phyloP scores from a whole-genome alignment of 1,140 invertebrate genomes.

The Charaxes varanes region DNA sequence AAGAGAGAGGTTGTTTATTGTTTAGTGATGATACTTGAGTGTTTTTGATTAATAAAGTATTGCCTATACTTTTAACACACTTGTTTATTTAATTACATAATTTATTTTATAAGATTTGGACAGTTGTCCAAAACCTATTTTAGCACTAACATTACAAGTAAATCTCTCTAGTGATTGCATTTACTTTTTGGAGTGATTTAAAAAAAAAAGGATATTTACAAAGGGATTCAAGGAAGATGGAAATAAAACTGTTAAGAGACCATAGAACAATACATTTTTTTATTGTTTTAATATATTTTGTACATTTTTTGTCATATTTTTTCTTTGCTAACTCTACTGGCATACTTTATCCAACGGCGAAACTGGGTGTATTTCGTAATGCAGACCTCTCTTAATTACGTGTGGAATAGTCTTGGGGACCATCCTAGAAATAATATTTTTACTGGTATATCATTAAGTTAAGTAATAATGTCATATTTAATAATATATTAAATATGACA shows the following conservation, averaged over 20 bases:
- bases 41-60: conserved; percentile 23
- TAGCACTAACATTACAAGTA: conserved; percentile 50
- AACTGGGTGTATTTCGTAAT: conserved; percentile 46
- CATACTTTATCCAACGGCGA: conserved; percentile 51
- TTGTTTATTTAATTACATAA: too few relatives aligned
- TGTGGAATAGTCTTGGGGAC: conserved; percentile 87
- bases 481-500: conserved; percentile 2
- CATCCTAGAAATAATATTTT: conserved; percentile 77
- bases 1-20: conserved; percentile 44
- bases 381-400: conserved; percentile 82
- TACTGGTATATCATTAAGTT: neutral
- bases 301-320: conserved; percentile 24
- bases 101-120: too few relatives aligned
- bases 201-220: conserved; percentile 34
- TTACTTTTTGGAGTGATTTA: conserved; percentile 32
- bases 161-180: conserved; percentile 56
- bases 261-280: conserved; percentile 32
- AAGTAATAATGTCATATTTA: conserved; percentile 5
- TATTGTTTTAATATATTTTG: conserved; percentile 39
- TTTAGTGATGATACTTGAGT: conserved; percentile 15
- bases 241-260: conserved; percentile 11
- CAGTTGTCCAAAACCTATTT: conserved; percentile 75
- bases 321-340: conserved; percentile 17
- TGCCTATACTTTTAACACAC: too few relatives aligned
- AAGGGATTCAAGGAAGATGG: conserved; percentile 34